Evolutionary conservation across 2,797 vertebrate genomes (phyloP), one percentile per base, ranked within the genome.

Genomic region (Phataginus tetradactyla): DNA sequence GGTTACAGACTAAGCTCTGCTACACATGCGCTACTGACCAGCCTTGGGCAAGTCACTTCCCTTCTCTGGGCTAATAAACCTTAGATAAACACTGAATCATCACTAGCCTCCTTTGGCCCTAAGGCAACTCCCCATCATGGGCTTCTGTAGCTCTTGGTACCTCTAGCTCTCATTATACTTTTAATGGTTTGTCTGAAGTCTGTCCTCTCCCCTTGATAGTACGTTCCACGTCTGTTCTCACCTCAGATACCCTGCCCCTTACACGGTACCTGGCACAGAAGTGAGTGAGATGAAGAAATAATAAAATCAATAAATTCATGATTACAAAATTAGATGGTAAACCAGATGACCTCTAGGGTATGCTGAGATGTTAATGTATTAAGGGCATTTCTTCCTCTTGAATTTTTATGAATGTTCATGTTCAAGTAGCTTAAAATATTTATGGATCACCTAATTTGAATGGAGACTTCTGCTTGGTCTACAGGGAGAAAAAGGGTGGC

Each of bases 391-490:
- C 23, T 96, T 91, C 53, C 59, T 91, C 21, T 32, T 87, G 64
- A 87, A 90, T 90, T 95, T 95, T 66, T 87, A 80, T 80, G 94
- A 91, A 91, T 94, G 59, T 29, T 59, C 79, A 75, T 45, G 83
- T 84, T 83, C 95, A 94, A 96, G 84, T 90, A 97, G 66, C 80
- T 85, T 84, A 91, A 95, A 91, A 34, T 61, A 87, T 80, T 90
- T 93, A 94, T 53, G 79, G 91, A 89, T 90, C 91, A 77, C 55
- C 86, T 95, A 91, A 86, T 94, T 96, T 77, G 55, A 92, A 89
- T 61, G 32, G 29, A 91, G 49, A 45, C 66, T 78, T 59, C 92
- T 32, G 13, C 39, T 97, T 71, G 14, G 68, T 89, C 88, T 83
- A 37, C 32, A 91, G 57, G 51, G 86, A 90, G 64, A 83, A 91